These are phyloP conservation scores for Atherinosoma microstoma DNA, from an alignment of 2,797 vertebrate species.

Conservation along the genomic window DNA sequence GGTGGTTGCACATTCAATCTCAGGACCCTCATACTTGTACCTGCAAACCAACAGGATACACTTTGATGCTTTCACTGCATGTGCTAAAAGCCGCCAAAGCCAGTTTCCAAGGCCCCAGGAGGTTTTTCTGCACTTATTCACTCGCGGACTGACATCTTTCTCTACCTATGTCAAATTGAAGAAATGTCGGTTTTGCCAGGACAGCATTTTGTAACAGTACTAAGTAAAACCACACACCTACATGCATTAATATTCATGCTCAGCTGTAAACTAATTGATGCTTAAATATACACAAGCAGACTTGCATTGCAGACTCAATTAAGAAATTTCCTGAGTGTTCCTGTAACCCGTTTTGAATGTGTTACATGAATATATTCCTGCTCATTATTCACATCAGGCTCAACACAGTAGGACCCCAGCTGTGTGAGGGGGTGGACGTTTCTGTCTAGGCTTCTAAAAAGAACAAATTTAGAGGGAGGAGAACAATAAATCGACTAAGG, in stretches of 20 bases:
- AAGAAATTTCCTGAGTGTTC: neutral
- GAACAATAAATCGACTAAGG: constrained; percentile 4
- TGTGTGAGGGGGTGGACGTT: neutral
- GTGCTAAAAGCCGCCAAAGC: constrained; percentile 22
- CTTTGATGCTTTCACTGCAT: constrained; percentile 34
- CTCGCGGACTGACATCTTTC: constrained; percentile 20
- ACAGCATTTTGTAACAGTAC: neutral
- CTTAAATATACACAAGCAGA: neutral
- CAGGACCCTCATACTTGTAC: constrained; percentile 15
- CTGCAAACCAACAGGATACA: constrained; percentile 15
- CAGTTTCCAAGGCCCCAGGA: constrained; percentile 14
- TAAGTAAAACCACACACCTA: neutral
- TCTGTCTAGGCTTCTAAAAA: constrained; percentile 21
- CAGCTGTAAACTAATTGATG: neutral
- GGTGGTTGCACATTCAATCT: constrained; percentile 49
- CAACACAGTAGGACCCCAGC: constrained; percentile 4
- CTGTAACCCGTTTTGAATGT: constrained; percentile 18
- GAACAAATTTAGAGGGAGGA: constrained; percentile 15
- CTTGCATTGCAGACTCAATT: neutral
- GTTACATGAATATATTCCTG: neutral
- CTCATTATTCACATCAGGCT: constrained; percentile 51
- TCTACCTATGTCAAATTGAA: constrained; percentile 12
- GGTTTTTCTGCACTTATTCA: constrained; percentile 13
- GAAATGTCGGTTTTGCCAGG: neutral
- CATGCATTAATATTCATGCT: constrained; percentile 4